Percentiles rank a stretch among this genome's conserved stretches.
These are phyloP conservation scores for Helostoma temminkii DNA, from an alignment of 2,797 vertebrate species.

Conservation along the genomic window DNA sequence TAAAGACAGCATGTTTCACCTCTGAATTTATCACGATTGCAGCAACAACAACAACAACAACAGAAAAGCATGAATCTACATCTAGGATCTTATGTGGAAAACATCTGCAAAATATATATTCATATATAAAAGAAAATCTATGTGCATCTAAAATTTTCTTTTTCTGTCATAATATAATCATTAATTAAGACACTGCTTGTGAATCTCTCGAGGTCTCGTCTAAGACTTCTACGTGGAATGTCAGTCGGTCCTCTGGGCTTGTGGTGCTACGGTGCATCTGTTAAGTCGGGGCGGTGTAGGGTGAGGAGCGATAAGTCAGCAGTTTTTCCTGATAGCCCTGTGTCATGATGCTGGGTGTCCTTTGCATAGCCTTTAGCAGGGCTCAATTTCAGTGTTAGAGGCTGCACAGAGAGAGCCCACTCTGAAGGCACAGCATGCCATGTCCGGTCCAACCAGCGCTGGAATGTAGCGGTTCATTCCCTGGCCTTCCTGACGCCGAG, in stretches of 20 bases:
- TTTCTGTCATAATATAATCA: conserved; percentile 76
- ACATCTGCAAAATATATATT: conserved; percentile 87
- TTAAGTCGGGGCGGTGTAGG: conserved; percentile 38
- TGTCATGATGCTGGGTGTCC: conserved; percentile 58
- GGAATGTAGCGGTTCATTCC: conserved; percentile 53
- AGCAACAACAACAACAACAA: conserved; percentile 40
- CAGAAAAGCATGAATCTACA: conserved; percentile 64
- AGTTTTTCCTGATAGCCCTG: conserved; percentile 53
- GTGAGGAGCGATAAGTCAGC: conserved; percentile 29
- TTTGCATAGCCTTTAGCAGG: conserved; percentile 79
- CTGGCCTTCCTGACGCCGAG: conserved; percentile 39
- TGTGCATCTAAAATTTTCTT: conserved; percentile 82
- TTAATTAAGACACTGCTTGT: conserved; percentile 81
- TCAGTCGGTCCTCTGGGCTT: conserved; percentile 60
- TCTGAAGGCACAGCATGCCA: conserved; percentile 72
- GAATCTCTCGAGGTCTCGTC: conserved; percentile 75
- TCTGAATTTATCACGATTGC: conserved; percentile 48
- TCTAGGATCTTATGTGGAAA: conserved; percentile 82
- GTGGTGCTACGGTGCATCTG: conserved; percentile 65
- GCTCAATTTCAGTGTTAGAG: conserved; percentile 60
- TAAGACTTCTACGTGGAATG: conserved; percentile 74
- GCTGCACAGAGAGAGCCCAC: conserved; percentile 61
- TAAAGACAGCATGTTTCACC: conserved; percentile 37
- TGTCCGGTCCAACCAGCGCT: conserved; percentile 55
- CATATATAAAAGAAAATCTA: conserved; percentile 82